Conservation (phyloP, 2,113 vertebrate species). For the Semnornis frantzii region DNA sequence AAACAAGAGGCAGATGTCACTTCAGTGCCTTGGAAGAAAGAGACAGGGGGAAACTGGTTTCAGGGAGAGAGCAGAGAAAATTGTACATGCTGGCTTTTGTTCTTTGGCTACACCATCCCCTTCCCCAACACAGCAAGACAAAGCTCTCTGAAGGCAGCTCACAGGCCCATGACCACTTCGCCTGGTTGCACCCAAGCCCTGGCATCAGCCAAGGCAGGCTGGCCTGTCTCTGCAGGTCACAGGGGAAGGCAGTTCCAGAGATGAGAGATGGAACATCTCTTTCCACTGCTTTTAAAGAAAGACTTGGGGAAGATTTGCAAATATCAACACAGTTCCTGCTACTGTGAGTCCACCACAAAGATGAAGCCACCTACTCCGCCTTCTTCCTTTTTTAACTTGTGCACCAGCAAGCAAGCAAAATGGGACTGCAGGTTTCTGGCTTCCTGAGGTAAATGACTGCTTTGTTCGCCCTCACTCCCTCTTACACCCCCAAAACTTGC, state of each 20-base stretch:
- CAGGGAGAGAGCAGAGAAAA: not conserved
- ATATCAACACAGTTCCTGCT: not conserved
- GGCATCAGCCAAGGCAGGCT: not conserved
- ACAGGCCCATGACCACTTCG: not conserved
- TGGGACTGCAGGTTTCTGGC: not conserved
- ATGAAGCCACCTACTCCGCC: not conserved
- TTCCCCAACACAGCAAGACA: not conserved
- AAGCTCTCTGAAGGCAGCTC: not conserved
- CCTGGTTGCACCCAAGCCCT: not conserved
- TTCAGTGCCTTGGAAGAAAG: not conserved
- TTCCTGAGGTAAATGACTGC: not conserved
- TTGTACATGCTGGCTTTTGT: accelerated
- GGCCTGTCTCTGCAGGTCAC: not conserved
- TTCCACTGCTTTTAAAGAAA: not conserved
- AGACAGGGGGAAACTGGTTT: not conserved
- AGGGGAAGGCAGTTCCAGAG: not conserved
- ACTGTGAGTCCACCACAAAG: not conserved
- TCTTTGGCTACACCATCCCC: not conserved
- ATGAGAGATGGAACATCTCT: not conserved
- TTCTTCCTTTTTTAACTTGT: not conserved
- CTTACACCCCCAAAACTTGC: not conserved
- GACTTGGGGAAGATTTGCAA: not conserved
- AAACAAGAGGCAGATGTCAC: constrained; percentile 4
- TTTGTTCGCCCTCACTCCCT: not conserved
- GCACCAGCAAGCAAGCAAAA: not conserved